Conservation (phyloP, 2,888 invertebrate species). For the Axea sp. region DNA sequence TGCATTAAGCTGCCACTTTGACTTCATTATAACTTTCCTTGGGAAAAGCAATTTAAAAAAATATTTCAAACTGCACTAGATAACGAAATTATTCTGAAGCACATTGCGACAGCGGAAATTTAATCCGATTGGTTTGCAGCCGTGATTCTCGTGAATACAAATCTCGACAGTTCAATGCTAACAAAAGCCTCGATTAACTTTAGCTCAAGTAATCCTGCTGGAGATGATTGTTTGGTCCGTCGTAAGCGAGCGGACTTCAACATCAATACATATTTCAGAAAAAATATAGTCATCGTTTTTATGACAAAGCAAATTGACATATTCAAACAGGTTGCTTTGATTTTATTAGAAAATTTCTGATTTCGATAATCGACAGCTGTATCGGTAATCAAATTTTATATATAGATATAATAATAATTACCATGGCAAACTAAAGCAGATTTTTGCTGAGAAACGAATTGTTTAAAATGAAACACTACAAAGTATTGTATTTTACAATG, state of each 20-base stretch:
- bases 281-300: slow-evolving; percentile 24
- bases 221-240: slow-evolving; percentile 49
- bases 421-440: too few relatives aligned
- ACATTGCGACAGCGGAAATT: slow-evolving; percentile 57
- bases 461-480: too few relatives aligned
- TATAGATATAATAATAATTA: too few relatives aligned
- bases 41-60: slow-evolving; percentile 50
- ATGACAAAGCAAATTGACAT: too few relatives aligned
- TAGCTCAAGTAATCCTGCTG: slow-evolving; percentile 41
- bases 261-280: slow-evolving; percentile 13
- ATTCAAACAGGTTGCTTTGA: too few relatives aligned
- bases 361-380: too few relatives aligned
- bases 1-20: slow-evolving; percentile 31
- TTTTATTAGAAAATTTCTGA: too few relatives aligned
- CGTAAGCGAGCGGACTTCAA: slow-evolving; percentile 28
- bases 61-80: slow-evolving; percentile 48
- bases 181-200: slow-evolving; percentile 58
- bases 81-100: slow-evolving; percentile 50
- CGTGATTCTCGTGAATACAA: slow-evolving; percentile 57
- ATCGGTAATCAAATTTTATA: too few relatives aligned
- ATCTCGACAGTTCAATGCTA: slow-evolving; percentile 58
- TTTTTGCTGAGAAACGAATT: too few relatives aligned
- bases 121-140: slow-evolving; percentile 59
- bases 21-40: slow-evolving; percentile 48
- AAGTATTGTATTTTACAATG: too few relatives aligned